These are phyloP conservation scores for Drosophila tani DNA, from an alignment of 1,140 invertebrate species.

Conservation along the genomic window DNA sequence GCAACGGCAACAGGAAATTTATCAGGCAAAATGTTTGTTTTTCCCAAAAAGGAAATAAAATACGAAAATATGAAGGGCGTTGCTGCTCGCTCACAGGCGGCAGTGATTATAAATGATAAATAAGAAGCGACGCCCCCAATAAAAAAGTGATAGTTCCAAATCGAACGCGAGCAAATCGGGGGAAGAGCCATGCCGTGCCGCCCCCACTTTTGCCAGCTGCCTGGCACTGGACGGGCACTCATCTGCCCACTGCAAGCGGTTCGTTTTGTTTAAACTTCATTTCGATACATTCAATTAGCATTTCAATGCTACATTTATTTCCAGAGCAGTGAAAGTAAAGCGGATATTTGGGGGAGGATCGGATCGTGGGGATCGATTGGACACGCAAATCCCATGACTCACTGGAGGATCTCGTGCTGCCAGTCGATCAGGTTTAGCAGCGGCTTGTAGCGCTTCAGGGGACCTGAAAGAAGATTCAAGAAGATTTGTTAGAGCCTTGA, in stretches of 20 bases:
- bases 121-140: constrained; percentile 43
- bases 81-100: constrained; percentile 16
- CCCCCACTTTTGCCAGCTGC: constrained; percentile 66
- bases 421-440: constrained; percentile 77
- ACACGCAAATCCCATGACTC: constrained; percentile 57
- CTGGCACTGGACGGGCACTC: constrained; percentile 40
- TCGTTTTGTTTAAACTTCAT: constrained; percentile 24
- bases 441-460: constrained; percentile 81
- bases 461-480: constrained; percentile 70
- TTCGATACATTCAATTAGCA: constrained; percentile 61
- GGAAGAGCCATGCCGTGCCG: constrained; percentile 30
- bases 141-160: constrained; percentile 50
- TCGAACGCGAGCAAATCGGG: constrained; percentile 9
- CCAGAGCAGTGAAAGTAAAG: constrained; percentile 65
- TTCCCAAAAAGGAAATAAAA: constrained; percentile 29
- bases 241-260: constrained; percentile 17
- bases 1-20: constrained; percentile 54
- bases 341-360: constrained; percentile 11
- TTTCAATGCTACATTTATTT: constrained; percentile 75
- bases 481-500: not conserved
- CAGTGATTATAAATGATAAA: constrained; percentile 37
- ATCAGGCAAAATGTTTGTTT: constrained; percentile 31
- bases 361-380: constrained; percentile 30
- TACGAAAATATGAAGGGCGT: constrained; percentile 63
- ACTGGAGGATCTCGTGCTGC: constrained; percentile 72